Conservation (phyloP, 2,113 vertebrate genomes). For the Colius striatus region DNA sequence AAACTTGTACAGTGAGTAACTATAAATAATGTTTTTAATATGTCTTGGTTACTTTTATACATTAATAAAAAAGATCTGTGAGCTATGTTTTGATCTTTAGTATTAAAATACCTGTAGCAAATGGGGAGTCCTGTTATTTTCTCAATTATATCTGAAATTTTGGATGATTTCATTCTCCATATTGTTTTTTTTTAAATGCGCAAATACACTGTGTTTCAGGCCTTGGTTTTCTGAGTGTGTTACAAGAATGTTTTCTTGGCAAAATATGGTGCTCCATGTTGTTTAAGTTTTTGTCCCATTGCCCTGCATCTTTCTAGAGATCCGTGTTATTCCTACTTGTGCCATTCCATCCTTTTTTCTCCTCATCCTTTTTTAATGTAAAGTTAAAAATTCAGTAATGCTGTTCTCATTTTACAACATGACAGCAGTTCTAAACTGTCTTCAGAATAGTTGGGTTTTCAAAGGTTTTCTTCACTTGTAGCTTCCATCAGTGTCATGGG, state of each 20-base stretch:
- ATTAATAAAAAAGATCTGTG: background rate
- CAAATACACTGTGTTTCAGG: background rate
- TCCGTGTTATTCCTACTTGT: background rate
- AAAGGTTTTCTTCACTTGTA: background rate
- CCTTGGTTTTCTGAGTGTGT: background rate
- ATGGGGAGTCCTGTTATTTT: background rate
- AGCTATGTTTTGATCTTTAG: background rate
- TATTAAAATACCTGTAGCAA: background rate
- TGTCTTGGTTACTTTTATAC: background rate
- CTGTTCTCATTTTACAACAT: background rate
- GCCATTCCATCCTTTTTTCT: background rate
- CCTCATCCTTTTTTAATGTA: background rate
- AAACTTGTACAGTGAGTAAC: constrained; percentile 75
- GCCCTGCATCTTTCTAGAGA: background rate
- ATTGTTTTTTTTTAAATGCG: background rate
- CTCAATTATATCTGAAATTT: background rate
- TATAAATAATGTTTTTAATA: background rate
- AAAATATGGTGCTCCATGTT: background rate
- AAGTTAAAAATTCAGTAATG: background rate
- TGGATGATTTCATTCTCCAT: background rate
- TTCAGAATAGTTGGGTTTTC: background rate
- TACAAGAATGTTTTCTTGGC: background rate
- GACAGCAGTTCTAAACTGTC: background rate
- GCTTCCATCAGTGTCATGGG: background rate
- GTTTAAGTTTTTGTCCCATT: background rate